Base-by-base conservation (phyloP, 92 coral and sea anemone species). In the Phenganax stokvisi region DNA sequence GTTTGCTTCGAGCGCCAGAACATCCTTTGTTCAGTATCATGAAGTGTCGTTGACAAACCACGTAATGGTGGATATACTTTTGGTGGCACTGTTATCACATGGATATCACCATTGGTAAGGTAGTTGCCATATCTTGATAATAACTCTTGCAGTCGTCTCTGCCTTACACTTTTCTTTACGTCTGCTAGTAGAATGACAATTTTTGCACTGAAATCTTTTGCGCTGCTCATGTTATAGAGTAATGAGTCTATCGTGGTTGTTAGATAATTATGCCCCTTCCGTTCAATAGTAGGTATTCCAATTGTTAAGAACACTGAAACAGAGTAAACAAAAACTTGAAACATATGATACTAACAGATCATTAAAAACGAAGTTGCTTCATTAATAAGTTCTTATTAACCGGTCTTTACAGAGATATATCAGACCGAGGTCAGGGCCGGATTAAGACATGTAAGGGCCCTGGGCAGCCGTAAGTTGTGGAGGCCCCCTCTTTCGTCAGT, bases 1-100 rank as follows among this genome's bases (percentile, higher is more conserved):
- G 78, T 69, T 51, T 94, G 98, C 60, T 94, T 94, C 0, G 98
- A 87, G 1, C 98, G 97, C 98, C 98, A 94, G 63, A 72, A 87
- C 87, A 94, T 85, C 74, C 94, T 73, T 31, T 86, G 81, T 9
- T 60, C 89, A 11, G 88, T 68, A 56, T 94, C 97, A 6, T 70
- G 80, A 10, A 84, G 79, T 0, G 97, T 92, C 47, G 65, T 54
- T 30, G 61, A 72, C 8, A 94, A 77, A 7, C 92, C 96, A 28
- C 31, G 73, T 31, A 94, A 89, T 51, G 77, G 87, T 15, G 98
- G 97, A 55, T 94, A 94, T 54, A 77, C 92, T 12, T 83, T 82
- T 2, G 80, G 29, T 0, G 97, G 98, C 0, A 97, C 90, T 51
- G 86, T 87, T 30, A 94, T 92, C 29, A 94, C 96, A 54, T 90